These are phyloP conservation scores for Enhydra lutris DNA, from an alignment of 2,113 vertebrate genomes.

Conservation along the genomic window DNA sequence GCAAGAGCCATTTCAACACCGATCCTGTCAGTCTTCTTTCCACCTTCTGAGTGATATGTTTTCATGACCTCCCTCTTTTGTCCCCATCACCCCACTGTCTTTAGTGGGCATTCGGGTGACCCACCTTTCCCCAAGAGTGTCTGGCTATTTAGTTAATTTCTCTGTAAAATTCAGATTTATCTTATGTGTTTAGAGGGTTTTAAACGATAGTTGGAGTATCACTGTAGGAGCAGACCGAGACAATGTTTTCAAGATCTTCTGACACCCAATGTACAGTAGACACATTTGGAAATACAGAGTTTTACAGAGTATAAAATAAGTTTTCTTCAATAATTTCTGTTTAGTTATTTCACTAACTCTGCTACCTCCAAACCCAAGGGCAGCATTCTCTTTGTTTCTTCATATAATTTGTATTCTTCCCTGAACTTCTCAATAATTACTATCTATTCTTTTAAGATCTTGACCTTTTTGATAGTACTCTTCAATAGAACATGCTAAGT, in stretches of 20 bases:
- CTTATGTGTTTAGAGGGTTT: not conserved
- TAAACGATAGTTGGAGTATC: not conserved
- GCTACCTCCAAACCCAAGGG: not conserved
- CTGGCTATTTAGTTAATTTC: not conserved
- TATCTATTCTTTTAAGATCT: not conserved
- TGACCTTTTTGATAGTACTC: not conserved
- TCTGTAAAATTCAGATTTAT: not conserved
- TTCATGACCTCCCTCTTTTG: not conserved
- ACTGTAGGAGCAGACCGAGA: not conserved
- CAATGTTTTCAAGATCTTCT: not conserved
- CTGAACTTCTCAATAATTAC: not conserved
- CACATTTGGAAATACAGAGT: not conserved
- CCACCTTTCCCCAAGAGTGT: fast-evolving
- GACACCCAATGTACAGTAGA: not conserved
- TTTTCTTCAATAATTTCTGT: not conserved
- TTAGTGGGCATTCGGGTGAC: not conserved
- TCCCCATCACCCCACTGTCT: fast-evolving
- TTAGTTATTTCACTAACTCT: not conserved
- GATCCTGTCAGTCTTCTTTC: fast-evolving
- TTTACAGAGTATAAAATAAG: not conserved
- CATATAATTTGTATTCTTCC: not conserved
- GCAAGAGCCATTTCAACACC: not conserved
- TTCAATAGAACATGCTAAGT: not conserved
- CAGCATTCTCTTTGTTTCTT: not conserved
- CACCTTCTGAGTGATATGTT: fast-evolving